Conservation (phyloP, 2,888 invertebrate genomes). For the Drosophila nr. perissopoda region DNA sequence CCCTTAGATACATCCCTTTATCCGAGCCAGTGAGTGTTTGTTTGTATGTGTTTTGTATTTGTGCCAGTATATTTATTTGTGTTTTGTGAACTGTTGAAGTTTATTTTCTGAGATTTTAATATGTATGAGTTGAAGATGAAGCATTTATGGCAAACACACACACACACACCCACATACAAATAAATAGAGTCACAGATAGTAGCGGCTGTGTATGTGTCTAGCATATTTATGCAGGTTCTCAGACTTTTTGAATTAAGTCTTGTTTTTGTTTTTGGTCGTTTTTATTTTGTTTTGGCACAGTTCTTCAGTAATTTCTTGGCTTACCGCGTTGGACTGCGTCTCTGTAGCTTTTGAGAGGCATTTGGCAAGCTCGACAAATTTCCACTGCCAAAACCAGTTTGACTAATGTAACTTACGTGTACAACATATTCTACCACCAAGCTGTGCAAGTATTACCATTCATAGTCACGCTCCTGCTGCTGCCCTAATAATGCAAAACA, state of each 20-base stretch:
- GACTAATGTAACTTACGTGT: conserved; percentile 77
- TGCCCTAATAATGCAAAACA: conserved; percentile 70
- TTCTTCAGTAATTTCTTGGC: conserved; percentile 47
- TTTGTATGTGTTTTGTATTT: conserved; percentile 30
- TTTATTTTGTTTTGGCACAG: conserved; percentile 20
- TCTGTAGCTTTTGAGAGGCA: conserved; percentile 21
- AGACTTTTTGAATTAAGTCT: conserved; percentile 11
- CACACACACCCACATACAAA: conserved; percentile 3
- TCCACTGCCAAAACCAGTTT: conserved; percentile 49
- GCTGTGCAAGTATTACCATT: conserved; percentile 15
- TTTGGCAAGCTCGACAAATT: conserved; percentile 63
- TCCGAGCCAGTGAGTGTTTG: conserved; percentile 12
- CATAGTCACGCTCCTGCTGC: conserved; percentile 3
- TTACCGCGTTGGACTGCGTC: conserved; percentile 23
- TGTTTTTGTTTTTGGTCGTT: background rate
- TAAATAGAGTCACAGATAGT: conserved; percentile 40
- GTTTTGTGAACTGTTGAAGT: conserved; percentile 70
- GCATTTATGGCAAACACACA: conserved; percentile 64
- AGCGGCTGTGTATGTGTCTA: conserved; percentile 56
- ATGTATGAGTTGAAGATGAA: conserved; percentile 75
- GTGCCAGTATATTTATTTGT: conserved; percentile 37
- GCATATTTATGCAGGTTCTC: conserved; percentile 65
- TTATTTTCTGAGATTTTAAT: conserved; percentile 78
- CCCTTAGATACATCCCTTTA: background rate
- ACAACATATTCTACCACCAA: conserved; percentile 46